These are phyloP conservation scores for Falco concolor DNA, from an alignment of 2,797 vertebrate genomes.

Conservation along the genomic window DNA sequence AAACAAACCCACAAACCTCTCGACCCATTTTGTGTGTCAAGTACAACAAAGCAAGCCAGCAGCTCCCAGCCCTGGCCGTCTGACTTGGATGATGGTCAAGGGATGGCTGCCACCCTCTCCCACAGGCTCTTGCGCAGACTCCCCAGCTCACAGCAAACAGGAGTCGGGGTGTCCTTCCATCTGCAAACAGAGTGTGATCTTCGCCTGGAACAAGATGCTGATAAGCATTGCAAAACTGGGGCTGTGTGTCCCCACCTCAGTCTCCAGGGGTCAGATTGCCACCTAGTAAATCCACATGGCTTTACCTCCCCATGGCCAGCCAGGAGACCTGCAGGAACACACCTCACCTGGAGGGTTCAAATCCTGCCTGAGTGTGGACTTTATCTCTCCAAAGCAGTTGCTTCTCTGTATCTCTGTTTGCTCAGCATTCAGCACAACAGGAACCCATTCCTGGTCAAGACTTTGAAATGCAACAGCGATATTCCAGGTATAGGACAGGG, in stretches of 20 bases:
- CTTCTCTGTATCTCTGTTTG: slow-evolving; percentile 3
- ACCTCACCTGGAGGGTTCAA: background rate
- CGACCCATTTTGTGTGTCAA: rapidly evolving
- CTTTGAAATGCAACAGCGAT: background rate
- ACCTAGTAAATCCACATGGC: background rate
- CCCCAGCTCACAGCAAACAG: background rate
- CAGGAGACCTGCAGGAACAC: background rate
- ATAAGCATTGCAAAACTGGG: background rate
- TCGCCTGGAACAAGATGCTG: background rate
- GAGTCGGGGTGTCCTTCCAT: background rate
- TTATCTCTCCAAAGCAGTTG: background rate
- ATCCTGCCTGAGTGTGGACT: background rate
- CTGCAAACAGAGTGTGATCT: background rate
- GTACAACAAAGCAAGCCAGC: background rate
- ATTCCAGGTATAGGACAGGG: background rate
- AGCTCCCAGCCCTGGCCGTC: background rate
- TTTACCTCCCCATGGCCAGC: background rate
- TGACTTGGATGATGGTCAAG: background rate
- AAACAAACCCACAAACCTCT: background rate
- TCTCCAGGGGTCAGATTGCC: background rate
- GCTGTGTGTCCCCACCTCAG: background rate
- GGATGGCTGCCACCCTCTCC: background rate
- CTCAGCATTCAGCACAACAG: background rate
- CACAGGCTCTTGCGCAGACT: background rate
- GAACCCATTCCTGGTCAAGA: background rate